phyloP scores from a whole-genome alignment of 1,140 invertebrate species.

The Plectus sambesii region DNA sequence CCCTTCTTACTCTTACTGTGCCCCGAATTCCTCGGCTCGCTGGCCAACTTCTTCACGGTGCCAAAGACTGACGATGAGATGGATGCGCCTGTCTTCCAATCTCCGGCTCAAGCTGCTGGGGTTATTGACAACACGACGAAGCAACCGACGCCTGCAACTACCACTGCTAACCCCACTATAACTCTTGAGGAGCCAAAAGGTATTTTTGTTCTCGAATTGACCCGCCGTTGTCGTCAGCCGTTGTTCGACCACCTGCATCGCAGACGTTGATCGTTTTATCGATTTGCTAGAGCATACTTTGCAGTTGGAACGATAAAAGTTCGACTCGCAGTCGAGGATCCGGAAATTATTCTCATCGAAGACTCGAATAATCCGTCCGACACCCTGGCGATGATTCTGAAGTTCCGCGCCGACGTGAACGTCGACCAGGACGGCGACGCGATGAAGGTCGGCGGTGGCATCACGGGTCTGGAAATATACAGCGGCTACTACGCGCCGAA shows the following conservation, averaged over 20 bases:
- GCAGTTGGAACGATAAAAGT: too few relatives aligned
- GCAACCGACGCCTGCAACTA: slow-evolving; percentile 19
- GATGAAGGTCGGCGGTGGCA: slow-evolving; percentile 49
- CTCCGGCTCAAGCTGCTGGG: too few relatives aligned
- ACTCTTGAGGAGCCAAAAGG: too few relatives aligned
- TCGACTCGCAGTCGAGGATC: too few relatives aligned
- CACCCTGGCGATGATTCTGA: slow-evolving; percentile 75
- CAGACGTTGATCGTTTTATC: too few relatives aligned
- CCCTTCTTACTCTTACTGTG: slow-evolving; percentile 40
- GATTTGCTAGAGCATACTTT: too few relatives aligned
- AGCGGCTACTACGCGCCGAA: slow-evolving; percentile 48
- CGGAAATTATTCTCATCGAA: slow-evolving; percentile 86
- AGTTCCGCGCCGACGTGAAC: slow-evolving; percentile 56
- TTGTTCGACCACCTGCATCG: too few relatives aligned
- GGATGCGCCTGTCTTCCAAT: too few relatives aligned
- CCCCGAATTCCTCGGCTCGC: slow-evolving; percentile 38
- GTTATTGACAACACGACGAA: slow-evolving; percentile 29
- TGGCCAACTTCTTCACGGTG: slow-evolving; percentile 38
- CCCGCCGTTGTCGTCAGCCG: too few relatives aligned
- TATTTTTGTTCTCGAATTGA: too few relatives aligned
- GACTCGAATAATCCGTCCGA: slow-evolving; percentile 65
- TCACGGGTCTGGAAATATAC: slow-evolving; percentile 64
- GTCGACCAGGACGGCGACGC: slow-evolving; percentile 39
- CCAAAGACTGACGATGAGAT: slow-evolving; percentile 24
- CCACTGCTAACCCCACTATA: slow-evolving; percentile 15